Base-by-base conservation (phyloP, 2,888 invertebrate genomes). In the Strigamia crassipes region DNA sequence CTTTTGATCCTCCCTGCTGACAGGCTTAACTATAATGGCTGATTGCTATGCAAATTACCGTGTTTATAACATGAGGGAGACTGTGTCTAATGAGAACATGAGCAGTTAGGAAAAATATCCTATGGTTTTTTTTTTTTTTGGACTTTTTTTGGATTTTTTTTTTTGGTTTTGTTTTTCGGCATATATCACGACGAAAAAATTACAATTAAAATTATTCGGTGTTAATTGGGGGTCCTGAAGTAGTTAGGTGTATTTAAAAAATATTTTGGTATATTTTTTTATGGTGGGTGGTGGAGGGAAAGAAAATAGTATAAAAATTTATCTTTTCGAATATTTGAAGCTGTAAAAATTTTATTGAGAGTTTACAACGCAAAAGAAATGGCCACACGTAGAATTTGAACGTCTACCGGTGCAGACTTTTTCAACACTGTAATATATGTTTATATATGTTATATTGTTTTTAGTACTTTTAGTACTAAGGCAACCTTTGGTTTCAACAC, bases 331-430 rank as follows among this genome's bases (percentile, higher is more conserved):
- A 73, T 73, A 73, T 73, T 73, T 73, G 31, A 27, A 31, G 73
- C 31, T 27, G 73, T 73, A 73, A 73, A 73, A 73, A 12, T 73
- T 73, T 73, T 73, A 73, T 73, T 73, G 73, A 73, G 27, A 12
- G 73, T 73, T 73, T 73, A 73, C 73, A 73, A 73, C 73, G 73
- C 73, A 73, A 73, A 73, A 73, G 73, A 73, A 73, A 73, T 73
- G 73, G 73, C 27, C 73, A 73, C 73, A 61, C 61, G 61, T 61
- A 61, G 61, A 23, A 61, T 61, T 61, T 61, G 61, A 61, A 61
- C 61, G 61, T 61, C 61, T 61, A 61, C 21, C 23, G 27, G 15
- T 73, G 73, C n/a, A 73, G 73, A 73, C 73, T 27, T 27, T n/a
- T 21, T 66, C 21, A 66, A 66, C 61, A 3, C 61, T 23, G 10